Base-by-base conservation (phyloP, 92 coral and sea anemone species). In the Palythoa grandiflora region DNA sequence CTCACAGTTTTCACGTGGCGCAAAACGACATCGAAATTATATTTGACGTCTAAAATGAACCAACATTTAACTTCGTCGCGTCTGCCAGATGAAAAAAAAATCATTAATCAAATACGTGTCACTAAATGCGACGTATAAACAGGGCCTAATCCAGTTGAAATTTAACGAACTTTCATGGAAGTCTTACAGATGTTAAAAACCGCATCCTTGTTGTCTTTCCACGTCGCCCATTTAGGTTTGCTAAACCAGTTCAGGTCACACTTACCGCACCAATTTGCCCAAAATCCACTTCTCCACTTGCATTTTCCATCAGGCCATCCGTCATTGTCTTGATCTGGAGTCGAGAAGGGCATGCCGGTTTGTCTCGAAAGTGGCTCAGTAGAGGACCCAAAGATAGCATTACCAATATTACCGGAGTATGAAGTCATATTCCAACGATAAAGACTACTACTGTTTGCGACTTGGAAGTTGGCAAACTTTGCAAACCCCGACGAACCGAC, bases 301-400 rank as follows among this genome's bases (percentile, higher is more conserved):
- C 77, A 72, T 14, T 9, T 12, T 72, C 8, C 40, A 38, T 4
- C 3, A 11, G 20, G 19, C 47, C 50, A 68, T 3, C 37, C 50
- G n/a, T 72, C 77, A 72, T 72, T 72, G 51, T 72, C 77, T 15
- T 72, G 77, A 44, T 72, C 77, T 36, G 50, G 48, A 37, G 77
- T 72, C 15, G 77, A 72, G 77, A 72, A 72, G 17, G 11, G 10
- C 77, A 37, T 72, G 2, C 77, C 53, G 38, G 8, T 72, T 38
- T 9, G 51, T 9, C 11, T 36, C 13, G 2, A 44, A 7, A n/a
- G n/a, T n/a, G n/a, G n/a, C n/a, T n/a, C n/a, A n/a, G n/a, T n/a
- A n/a, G 16, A 10, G 51, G 15, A 12, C 5, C 48, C 47, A 14
- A 20, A 68, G 16, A 68, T 68, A 12, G 73, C 73, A 3, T 68